Evolutionary conservation across 2,888 invertebrate genomes (phyloP), one percentile per base, ranked within the genome.

Genomic region (Lottia gigantea): DNA sequence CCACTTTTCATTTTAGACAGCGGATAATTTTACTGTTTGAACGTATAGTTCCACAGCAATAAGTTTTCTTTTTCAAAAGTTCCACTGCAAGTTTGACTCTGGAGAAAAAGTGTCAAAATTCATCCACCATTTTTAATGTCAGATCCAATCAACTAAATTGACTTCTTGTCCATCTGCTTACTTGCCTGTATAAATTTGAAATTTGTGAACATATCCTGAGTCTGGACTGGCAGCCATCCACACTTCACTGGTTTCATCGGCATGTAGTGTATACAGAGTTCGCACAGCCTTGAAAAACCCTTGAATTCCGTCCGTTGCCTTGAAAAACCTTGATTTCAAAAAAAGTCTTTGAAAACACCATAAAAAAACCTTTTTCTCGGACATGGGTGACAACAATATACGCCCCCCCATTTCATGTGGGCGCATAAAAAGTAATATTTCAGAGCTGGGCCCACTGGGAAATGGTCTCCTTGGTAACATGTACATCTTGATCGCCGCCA

Each of bases 241-340:
- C 16, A 74, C 74, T 62, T 69, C 23, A 66, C 64, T 4, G 64
- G 72, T 66, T 72, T 72, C n/a, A 66, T 69, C 15, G 71, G 74
- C 11, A 71, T 16, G 46, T 69, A 71, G 25, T 70, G 66, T 14
- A n/a, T n/a, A n/a, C n/a, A n/a, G n/a, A n/a, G n/a, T n/a, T n/a
- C n/a, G n/a, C n/a, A n/a, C n/a, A n/a, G n/a, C n/a, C n/a, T n/a
- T n/a, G n/a, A n/a, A n/a, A n/a, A n/a, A n/a, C n/a, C n/a, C n/a
- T n/a, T n/a, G n/a, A n/a, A n/a, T n/a, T n/a, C n/a, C n/a, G n/a
- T n/a, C n/a, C n/a, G n/a, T n/a, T n/a, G n/a, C n/a, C n/a, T n/a
- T n/a, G n/a, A n/a, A n/a, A n/a, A n/a, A n/a, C n/a, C n/a, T n/a
- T n/a, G n/a, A n/a, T n/a, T n/a, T n/a, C n/a, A n/a, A n/a, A n/a